Percentiles rank a stretch among this genome's conserved stretches.
phyloP scores from a whole-genome alignment of 2,797 vertebrate species.

The Rhinichthys osculus region DNA sequence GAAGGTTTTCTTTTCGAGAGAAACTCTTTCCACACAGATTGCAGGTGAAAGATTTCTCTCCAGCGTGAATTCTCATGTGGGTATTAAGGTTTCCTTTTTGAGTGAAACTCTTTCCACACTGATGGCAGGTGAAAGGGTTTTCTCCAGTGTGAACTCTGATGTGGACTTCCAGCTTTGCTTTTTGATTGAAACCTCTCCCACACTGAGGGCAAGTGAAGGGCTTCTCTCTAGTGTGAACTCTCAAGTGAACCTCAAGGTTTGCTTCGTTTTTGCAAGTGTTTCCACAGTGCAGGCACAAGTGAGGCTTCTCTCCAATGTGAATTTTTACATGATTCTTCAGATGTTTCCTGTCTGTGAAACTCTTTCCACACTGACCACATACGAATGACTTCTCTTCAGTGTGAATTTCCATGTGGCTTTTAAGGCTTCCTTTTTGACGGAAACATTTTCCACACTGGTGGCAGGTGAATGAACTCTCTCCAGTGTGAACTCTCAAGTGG shows the following conservation, averaged over 20 bases:
- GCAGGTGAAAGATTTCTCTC: not conserved
- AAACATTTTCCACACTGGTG: not conserved
- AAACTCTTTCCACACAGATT: not conserved
- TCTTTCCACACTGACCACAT: not conserved
- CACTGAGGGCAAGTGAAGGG: not conserved
- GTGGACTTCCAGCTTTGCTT: not conserved
- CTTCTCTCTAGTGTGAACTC: not conserved
- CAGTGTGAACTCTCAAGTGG: not conserved
- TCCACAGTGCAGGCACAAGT: too few relatives aligned
- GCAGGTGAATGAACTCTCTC: not conserved
- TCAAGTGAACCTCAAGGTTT: not conserved
- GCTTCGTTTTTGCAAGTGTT: too few relatives aligned
- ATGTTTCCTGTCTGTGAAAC: too few relatives aligned
- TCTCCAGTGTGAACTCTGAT: conserved; percentile 11
- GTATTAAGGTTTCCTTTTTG: not conserved
- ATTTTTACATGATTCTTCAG: too few relatives aligned
- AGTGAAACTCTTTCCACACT: not conserved
- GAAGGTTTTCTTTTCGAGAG: not conserved
- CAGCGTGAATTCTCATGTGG: not conserved
- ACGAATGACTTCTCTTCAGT: not conserved
- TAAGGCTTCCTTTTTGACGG: not conserved
- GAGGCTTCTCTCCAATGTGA: too few relatives aligned
- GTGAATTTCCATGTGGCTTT: not conserved
- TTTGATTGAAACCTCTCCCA: not conserved
- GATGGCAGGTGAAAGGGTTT: not conserved